phyloP scores from a whole-genome alignment of 2,797 vertebrate genomes.

The Poeciliopsis turneri region DNA sequence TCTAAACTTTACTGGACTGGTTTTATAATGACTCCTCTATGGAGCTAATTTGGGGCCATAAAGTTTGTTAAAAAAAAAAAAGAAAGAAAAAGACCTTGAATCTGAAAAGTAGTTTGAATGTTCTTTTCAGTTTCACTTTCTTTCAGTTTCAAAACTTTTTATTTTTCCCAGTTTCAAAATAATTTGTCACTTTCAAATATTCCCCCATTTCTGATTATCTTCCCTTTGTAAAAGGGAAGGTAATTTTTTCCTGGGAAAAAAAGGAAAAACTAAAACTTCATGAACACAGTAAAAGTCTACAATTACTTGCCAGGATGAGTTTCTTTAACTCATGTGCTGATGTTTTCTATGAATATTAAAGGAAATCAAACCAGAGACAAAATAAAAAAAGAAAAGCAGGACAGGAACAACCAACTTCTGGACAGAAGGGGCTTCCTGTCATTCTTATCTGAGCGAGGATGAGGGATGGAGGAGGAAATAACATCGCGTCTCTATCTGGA shows the following conservation, averaged over 20 bases:
- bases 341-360: neutral
- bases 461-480: slow-evolving; percentile 65
- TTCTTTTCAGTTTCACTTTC: no score
- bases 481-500: slow-evolving; percentile 62
- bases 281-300: neutral
- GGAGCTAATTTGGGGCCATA: no score
- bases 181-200: no score
- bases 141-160: no score
- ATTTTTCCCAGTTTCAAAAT: no score
- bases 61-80: no score
- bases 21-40: neutral
- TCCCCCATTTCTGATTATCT: no score
- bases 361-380: neutral
- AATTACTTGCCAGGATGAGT: neutral
- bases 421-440: slow-evolving; percentile 45
- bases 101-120: no score
- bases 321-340: neutral
- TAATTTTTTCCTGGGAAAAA: neutral
- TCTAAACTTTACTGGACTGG: neutral
- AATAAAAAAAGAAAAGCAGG: neutral
- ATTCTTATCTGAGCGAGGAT: slow-evolving; percentile 67
- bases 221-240: no score
- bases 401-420: neutral
- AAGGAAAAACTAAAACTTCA: neutral
- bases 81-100: no score